Base-by-base conservation (phyloP, 2,888 invertebrate species). In the Leistus spinibarbis region DNA sequence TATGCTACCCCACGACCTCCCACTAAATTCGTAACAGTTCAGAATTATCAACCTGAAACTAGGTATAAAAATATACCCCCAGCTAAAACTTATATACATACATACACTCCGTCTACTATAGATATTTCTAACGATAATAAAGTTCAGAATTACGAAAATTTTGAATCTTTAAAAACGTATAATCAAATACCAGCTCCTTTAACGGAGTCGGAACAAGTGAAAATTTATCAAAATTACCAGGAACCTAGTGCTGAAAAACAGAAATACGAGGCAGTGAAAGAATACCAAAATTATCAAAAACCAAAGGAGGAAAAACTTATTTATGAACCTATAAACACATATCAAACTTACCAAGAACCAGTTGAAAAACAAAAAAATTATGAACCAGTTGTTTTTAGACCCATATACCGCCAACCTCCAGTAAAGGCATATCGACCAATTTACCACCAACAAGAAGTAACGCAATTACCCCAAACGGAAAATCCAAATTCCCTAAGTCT, bases 401-500 rank as follows among this genome's bases (percentile, higher is more conserved):
- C 72, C 27, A 69, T 78, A 3, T 76, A 77, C 20, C 78, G 78
- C 20, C 79, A 87, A 86, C 22, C 84, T 19, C 56, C 60, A 40
- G 19, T 74, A 60, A 76, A 70, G 64, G 67, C 64, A 22, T 70
- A 40, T 40, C 65, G 60, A 24, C 22, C 67, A 76, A 24, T 67
- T 16, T 73, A 73, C 16, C 57, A 56, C 22, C 60, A 66, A 40
- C 67, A 54, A 9, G 70, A 62, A 54, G 53, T 54, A 53, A n/a
- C 16, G 3, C 23, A 64, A 2, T 54, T 64, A 22, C 40, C 20
- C 19, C 64, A 71, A 22, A 78, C 79, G 2, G 81, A 82, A 77
- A 80, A 84, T 76, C 77, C 84, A 0, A 82, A 83, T 73, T 80
- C 81, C 2, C 81, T 91, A 54, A 86, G 88, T 0, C 88, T 91